Evolutionary conservation across 2,113 vertebrate genomes (phyloP).

Genomic region (Felis chaus): DNA sequence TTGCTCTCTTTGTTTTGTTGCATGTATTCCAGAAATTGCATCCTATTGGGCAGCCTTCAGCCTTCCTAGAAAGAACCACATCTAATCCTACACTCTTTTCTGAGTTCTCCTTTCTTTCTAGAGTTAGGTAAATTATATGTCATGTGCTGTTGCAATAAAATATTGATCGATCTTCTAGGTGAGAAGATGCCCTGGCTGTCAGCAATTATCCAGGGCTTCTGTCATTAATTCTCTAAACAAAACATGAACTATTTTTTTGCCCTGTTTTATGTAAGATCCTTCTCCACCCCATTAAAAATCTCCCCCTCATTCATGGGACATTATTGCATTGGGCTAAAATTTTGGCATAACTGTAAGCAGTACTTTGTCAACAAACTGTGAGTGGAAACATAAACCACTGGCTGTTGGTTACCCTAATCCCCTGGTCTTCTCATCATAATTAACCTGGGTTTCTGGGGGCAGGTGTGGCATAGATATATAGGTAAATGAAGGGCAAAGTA

Average conservation of each 20-base stretch:
- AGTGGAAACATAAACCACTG: not conserved
- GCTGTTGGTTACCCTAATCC: not conserved
- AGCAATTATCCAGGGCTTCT: not conserved
- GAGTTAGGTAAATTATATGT: not conserved
- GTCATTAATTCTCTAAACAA: not conserved
- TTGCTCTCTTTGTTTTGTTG: not conserved
- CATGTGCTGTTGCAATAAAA: fast-evolving
- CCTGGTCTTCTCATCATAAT: not conserved
- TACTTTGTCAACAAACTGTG: not conserved
- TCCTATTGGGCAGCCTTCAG: not conserved
- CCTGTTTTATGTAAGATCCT: not conserved
- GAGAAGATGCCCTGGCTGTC: not conserved
- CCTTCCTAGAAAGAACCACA: not conserved
- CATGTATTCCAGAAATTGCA: not conserved
- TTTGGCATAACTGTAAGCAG: not conserved
- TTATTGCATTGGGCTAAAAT: not conserved
- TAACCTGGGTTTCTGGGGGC: not conserved
- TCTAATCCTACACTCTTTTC: not conserved
- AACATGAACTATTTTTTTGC: not conserved
- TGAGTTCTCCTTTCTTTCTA: not conserved
- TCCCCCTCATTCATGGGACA: not conserved
- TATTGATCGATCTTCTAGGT: not conserved
- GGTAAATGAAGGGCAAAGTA: no score
- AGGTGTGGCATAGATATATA: not conserved
- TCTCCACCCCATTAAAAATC: not conserved